These are phyloP conservation scores for Lethrus apterus DNA, from an alignment of 1,140 invertebrate species.

Conservation along the genomic window DNA sequence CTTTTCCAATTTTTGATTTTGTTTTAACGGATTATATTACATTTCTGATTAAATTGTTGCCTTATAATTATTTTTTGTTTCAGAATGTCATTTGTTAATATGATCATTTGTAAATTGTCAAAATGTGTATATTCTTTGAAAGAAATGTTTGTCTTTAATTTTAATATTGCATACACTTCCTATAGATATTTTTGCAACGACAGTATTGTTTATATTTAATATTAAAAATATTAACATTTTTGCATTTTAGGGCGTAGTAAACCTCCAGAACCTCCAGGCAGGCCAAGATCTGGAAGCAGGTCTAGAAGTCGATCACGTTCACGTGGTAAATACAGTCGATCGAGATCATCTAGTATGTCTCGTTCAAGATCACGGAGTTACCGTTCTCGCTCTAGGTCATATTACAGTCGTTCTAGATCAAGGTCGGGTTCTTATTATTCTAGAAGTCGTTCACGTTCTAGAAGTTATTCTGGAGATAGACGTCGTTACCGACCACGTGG, in stretches of 20 bases:
- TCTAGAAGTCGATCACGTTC: conserved; percentile 35
- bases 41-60: no score
- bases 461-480: conserved; percentile 56
- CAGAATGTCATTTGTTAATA: no score
- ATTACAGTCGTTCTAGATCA: conserved; percentile 42
- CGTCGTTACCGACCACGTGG: conserved; percentile 40
- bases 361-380: conserved; percentile 39
- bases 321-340: conserved; percentile 30
- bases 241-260: conserved; percentile 36
- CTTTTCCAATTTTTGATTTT: no score
- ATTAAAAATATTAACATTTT: no score
- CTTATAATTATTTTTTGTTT: no score
- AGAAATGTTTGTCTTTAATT: no score
- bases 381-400: conserved; percentile 39
- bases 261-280: conserved; percentile 42
- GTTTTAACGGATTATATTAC: no score
- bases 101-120: no score
- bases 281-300: conserved; percentile 34
- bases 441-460: conserved; percentile 52
- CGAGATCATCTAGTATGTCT: conserved; percentile 32
- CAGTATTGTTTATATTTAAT: conserved; percentile 9
- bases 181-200: no score
- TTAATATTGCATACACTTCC: no score
- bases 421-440: conserved; percentile 50
- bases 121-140: no score